These are phyloP conservation scores for Neoniphon sammara DNA, from an alignment of 2,797 vertebrate species.

Conservation along the genomic window DNA sequence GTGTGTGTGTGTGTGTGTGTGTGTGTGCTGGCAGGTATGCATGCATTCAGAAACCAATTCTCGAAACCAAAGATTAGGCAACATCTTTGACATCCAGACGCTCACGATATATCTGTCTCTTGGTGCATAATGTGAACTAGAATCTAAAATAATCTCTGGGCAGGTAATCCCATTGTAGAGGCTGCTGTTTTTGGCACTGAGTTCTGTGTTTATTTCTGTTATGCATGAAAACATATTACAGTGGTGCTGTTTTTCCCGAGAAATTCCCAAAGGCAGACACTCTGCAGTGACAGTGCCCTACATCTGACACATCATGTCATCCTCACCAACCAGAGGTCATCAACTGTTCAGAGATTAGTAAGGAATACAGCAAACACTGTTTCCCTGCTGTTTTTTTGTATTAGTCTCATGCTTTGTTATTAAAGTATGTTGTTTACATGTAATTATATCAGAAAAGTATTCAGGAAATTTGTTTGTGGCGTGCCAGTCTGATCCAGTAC, in stretches of 20 bases:
- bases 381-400: too few species aligned
- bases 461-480: background rate
- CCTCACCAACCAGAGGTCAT: too few species aligned
- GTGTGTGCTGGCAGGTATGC: slow-evolving; percentile 19
- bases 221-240: background rate
- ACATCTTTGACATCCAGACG: slow-evolving; percentile 28
- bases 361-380: too few species aligned
- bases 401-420: too few species aligned
- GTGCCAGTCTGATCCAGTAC: background rate
- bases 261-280: too few species aligned
- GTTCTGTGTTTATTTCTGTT: background rate
- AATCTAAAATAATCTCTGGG: too few species aligned
- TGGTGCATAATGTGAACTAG: slow-evolving; percentile 17
- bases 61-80: slow-evolving; percentile 35
- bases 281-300: too few species aligned
- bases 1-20: slow-evolving; percentile 12
- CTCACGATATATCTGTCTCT: slow-evolving; percentile 15
- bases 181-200: background rate
- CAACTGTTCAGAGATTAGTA: too few species aligned
- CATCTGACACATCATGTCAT: too few species aligned
- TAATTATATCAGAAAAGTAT: background rate
- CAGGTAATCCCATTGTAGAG: too few species aligned
- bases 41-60: slow-evolving; percentile 33
- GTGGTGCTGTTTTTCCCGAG: too few species aligned
- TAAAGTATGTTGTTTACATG: too few species aligned